A percentile compares a stretch with the other conserved stretches of the same genome.
These are phyloP conservation scores for Petroica traversi DNA, from an alignment of 2,113 vertebrate genomes.

Conservation along the genomic window DNA sequence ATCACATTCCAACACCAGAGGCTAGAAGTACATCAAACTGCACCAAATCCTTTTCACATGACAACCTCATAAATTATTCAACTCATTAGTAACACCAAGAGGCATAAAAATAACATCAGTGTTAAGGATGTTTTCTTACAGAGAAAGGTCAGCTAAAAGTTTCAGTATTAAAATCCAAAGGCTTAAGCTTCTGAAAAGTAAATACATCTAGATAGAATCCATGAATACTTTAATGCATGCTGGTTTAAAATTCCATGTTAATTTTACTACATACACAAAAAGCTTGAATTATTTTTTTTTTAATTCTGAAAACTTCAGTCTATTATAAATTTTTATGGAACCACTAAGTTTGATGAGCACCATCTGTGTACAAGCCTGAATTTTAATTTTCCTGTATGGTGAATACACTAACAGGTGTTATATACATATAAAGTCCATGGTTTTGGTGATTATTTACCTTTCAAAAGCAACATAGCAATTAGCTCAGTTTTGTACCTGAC, in stretches of 20 bases:
- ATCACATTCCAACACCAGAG: constrained; percentile 79
- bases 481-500: not conserved
- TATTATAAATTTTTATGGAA: not conserved
- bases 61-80: constrained; percentile 93
- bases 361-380: not conserved
- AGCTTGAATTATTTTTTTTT: not conserved
- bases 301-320: not conserved
- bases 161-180: constrained; percentile 64
- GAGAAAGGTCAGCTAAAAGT: constrained; percentile 73
- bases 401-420: not conserved
- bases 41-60: constrained; percentile 85
- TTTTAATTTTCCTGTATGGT: not conserved
- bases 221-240: not conserved
- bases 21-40: constrained; percentile 80
- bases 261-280: not conserved
- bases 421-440: not conserved
- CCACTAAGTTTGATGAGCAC: not conserved
- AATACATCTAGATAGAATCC: constrained; percentile 25
- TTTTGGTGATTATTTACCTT: not conserved
- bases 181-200: constrained; percentile 59
- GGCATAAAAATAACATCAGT: constrained; percentile 78
- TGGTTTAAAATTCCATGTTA: not conserved
- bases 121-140: constrained; percentile 80
- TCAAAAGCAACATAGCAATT: not conserved
- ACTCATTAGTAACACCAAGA: constrained; percentile 86